Evolutionary conservation across 1,140 invertebrate genomes (phyloP).

Genomic region (Trichonephila clavipes): DNA sequence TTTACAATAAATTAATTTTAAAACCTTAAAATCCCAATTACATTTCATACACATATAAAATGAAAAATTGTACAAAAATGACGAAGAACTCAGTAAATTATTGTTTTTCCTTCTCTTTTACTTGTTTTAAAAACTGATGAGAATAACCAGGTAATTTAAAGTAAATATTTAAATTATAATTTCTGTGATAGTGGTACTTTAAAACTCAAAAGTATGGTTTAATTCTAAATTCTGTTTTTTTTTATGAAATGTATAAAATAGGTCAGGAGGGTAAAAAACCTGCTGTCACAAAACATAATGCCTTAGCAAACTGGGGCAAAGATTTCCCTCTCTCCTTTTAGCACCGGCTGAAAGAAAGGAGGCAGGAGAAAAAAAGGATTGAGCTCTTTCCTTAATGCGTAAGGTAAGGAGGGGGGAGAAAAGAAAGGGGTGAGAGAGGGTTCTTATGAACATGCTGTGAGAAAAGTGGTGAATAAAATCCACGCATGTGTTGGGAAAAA

Average conservation of each 20-base stretch:
- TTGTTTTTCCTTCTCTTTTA: no score
- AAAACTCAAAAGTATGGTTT: neutral
- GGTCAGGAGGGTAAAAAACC: slow-evolving; percentile 49
- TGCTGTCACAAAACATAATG: slow-evolving; percentile 22
- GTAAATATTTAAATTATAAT: no score
- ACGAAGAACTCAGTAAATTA: no score
- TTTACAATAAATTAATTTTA: no score
- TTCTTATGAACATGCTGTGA: neutral
- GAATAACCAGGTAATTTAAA: no score
- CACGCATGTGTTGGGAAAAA: neutral
- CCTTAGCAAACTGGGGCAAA: slow-evolving; percentile 57
- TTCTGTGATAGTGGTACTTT: neutral
- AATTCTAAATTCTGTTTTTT: slow-evolving; percentile 24
- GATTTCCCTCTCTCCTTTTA: slow-evolving; percentile 50
- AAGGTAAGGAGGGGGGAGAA: slow-evolving; percentile 6
- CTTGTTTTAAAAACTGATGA: no score
- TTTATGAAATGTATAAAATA: slow-evolving; percentile 3
- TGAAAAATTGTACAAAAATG: no score
- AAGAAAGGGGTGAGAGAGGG: neutral
- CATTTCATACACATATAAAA: no score
- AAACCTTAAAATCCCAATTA: no score
- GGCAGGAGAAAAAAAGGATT: slow-evolving; percentile 28
- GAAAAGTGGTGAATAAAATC: neutral
- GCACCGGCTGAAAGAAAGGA: neutral
- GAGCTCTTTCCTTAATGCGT: slow-evolving; percentile 44